These are phyloP conservation scores for Saccopteryx leptura DNA, from an alignment of 2,113 vertebrate genomes.

Conservation along the genomic window DNA sequence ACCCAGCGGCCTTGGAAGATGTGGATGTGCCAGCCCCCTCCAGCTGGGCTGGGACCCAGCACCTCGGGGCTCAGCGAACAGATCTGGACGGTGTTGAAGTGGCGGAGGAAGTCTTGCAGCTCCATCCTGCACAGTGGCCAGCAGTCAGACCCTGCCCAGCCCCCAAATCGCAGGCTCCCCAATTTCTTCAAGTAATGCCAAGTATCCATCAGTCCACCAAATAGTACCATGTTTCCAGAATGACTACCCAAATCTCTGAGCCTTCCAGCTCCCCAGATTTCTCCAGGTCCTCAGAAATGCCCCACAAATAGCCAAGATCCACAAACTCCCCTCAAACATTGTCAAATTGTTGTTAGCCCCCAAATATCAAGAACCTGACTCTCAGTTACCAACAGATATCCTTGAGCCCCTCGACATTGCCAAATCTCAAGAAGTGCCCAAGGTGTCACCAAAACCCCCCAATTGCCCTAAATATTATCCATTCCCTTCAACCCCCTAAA, in stretches of 20 bases:
- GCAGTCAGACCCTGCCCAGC: not conserved
- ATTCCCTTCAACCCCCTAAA: too few relatives aligned
- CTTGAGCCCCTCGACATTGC: not conserved
- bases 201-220: too few relatives aligned
- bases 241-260: not conserved
- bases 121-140: slow-evolving; percentile 80
- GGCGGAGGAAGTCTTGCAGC: slow-evolving; percentile 80
- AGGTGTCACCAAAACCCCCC: not conserved
- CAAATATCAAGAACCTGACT: not conserved
- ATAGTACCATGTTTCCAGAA: not conserved
- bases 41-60: slow-evolving; percentile 20
- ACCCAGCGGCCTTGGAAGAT: slow-evolving; percentile 84
- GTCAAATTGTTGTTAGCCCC: not conserved
- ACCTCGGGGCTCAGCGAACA: slow-evolving; percentile 82
- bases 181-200: not conserved
- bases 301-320: not conserved
- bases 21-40: slow-evolving; percentile 77
- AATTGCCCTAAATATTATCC: not conserved
- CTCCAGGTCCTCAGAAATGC: not conserved
- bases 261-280: not conserved
- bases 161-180: not conserved
- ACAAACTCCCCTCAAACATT: not conserved
- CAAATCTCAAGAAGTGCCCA: not conserved
- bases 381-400: not conserved
- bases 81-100: slow-evolving; percentile 82